Evolutionary conservation across 1,140 invertebrate genomes (phyloP), one percentile per base, ranked within the genome.

Genomic region (Rhopalosiphum maidis): DNA sequence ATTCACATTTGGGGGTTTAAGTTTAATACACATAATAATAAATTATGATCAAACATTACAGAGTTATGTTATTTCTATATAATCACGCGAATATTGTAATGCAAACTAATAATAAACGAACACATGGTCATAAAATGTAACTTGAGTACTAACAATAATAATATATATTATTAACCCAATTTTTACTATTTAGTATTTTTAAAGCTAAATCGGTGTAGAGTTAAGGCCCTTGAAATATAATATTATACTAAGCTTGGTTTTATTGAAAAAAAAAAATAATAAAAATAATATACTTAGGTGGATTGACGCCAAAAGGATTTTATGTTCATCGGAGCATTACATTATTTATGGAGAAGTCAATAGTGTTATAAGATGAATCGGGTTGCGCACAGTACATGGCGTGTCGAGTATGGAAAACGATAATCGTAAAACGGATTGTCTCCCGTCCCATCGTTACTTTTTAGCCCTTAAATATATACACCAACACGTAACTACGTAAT

Each of bases 221-320:
- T 37, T 89, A 37, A 55, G 11, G 9, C 88, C 51, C 22, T 5
- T 41, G 23, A 89, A 55, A 37, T 55, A 51, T 37, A 55, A 77
- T 77, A 68, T 68, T 68, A 68, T 15, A 77, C 60, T 77, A 77
- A n/a, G 30, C 35, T 25, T 22, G 51, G 51, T 55, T 41, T 89
- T 35, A 89, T 89, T 55, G 88, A 54, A 54, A 41, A 88, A 37
- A 37, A 21, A n/a, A 87, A 22, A 88, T 41, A 54, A 55, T 35
- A 88, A 85, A 43, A 85, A 25, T 85, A 51, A 90, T 30, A 43
- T 30, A 43, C 54, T 68, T n/a, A 43, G 54, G 54, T 41, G 89
- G 54, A 68, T 68, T 43, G 89, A 68, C 89, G 89, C 89, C 89
- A 43, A 90, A 68, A 90, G 37, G 89, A 90, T 90, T 90, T 90